Evolutionary conservation across 2,797 vertebrate species (phyloP).

Genomic region (Rhinophrynus dorsalis): DNA sequence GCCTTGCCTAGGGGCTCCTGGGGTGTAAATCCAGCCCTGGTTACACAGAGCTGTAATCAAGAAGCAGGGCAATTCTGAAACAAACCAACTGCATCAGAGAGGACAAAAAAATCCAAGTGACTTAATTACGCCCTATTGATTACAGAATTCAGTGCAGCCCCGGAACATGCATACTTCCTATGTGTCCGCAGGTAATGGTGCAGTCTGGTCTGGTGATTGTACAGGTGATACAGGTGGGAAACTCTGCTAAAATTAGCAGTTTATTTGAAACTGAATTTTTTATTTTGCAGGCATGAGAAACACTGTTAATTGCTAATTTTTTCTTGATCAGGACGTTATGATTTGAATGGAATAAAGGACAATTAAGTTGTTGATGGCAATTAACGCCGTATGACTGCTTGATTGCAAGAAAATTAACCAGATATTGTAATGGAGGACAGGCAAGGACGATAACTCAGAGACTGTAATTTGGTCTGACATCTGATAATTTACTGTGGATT

Average conservation of each 20-base stretch:
- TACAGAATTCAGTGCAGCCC: no score
- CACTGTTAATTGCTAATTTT: constrained; percentile 25
- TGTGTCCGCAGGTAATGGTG: no score
- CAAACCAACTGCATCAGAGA: no score
- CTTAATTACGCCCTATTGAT: no score
- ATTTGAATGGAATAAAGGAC: constrained; percentile 35
- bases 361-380: constrained; percentile 49
- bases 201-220: no score
- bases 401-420: constrained; percentile 44
- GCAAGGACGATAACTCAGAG: constrained; percentile 31
- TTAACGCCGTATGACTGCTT: constrained; percentile 31
- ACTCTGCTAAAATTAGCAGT: neutral
- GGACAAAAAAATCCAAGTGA: no score
- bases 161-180: no score
- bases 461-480: constrained; percentile 42
- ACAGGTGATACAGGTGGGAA: no score
- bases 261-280: constrained; percentile 3
- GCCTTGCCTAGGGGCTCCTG: no score
- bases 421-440: constrained; percentile 41
- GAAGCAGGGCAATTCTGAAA: no score
- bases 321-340: constrained; percentile 17
- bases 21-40: no score
- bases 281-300: neutral
- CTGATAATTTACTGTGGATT: constrained; percentile 40
- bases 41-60: no score